Conservation (phyloP, 2,797 vertebrate species). For the Propithecus deckenii region DNA sequence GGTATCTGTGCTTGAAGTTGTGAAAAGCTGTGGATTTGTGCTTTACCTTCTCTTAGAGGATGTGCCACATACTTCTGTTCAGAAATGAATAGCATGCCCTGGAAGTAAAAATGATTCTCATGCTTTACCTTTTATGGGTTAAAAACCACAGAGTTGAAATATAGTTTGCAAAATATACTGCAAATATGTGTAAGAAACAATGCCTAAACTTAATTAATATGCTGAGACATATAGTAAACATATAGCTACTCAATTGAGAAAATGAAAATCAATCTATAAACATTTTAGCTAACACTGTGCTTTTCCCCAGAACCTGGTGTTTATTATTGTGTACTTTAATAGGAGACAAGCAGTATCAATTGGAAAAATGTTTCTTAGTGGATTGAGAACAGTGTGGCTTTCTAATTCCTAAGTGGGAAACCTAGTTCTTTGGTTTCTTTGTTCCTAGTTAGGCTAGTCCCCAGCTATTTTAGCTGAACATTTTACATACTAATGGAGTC, state of each 20-base stretch:
- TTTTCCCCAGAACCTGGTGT: conserved; percentile 81
- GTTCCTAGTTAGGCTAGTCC: conserved; percentile 81
- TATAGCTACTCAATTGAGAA: conserved; percentile 70
- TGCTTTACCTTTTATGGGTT: conserved; percentile 36
- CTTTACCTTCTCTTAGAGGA: neutral
- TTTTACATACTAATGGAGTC: conserved; percentile 84
- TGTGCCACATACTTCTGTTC: neutral
- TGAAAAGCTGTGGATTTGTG: neutral
- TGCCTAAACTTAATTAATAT: conserved; percentile 56
- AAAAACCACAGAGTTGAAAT: conserved; percentile 35
- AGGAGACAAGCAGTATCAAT: conserved; percentile 81
- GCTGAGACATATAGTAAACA: conserved; percentile 63
- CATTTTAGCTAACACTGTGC: conserved; percentile 52
- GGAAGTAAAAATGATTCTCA: conserved; percentile 9
- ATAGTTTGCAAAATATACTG: neutral
- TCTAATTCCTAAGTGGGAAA: conserved; percentile 81
- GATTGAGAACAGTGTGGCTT: conserved; percentile 80
- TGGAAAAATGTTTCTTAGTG: conserved; percentile 80
- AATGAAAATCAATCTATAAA: conserved; percentile 77
- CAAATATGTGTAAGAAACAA: conserved; percentile 53
- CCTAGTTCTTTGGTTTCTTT: conserved; percentile 86
- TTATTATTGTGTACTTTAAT: conserved; percentile 82
- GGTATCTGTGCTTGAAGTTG: neutral
- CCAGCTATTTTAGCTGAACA: conserved; percentile 82
- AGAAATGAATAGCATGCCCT: neutral